Evolutionary conservation across 2,888 invertebrate species (phyloP), one percentile per base, ranked within the genome.

Genomic region (Dolomedes plantarius): DNA sequence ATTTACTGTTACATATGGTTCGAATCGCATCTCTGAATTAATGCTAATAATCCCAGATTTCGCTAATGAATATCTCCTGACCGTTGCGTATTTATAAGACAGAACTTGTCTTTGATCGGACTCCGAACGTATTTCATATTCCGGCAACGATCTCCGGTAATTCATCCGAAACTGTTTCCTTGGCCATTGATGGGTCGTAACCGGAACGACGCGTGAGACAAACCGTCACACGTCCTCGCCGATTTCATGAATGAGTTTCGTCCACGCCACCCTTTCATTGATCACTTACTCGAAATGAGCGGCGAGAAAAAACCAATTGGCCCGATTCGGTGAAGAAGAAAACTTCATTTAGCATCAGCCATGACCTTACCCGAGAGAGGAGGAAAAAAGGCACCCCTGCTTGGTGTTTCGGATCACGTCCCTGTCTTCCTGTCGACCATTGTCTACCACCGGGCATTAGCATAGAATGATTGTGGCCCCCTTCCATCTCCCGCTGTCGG

Each of bases 381-480:
- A 65, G 76, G 76, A 31, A 68, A 46, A 19, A 64, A 50, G 27
- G 81, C 36, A 67, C 69, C 81, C 39, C 32, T 73, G 41, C 56
- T 73, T 77, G 73, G 28, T 64, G 68, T 36, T 79, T 77, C 83
- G n/a, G 46, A 72, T 72, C 83, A 83, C 83, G 83, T 83, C 77
- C 77, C 11, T 77, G 19, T 68, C 83, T 83, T 83, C 83, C 83
- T 83, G 83, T 83, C 72, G 68, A 9, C 76, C 71, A 76, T 82
- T 76, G 82, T 77, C 76, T 72, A 64, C 7, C 16, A 50, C 46
- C 41, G 39, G 62, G 28, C 76, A 83, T 83, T 83, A 83, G 83
- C 83, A 83, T 83, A 83, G 83, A 83, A 83, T 83, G 65, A 65
- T 56, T 67, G 72, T 67, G 83, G 77, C 77, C 77, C 77, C 77